Conservation (phyloP, 2,888 invertebrate genomes). For the Amphipoea lucens region DNA sequence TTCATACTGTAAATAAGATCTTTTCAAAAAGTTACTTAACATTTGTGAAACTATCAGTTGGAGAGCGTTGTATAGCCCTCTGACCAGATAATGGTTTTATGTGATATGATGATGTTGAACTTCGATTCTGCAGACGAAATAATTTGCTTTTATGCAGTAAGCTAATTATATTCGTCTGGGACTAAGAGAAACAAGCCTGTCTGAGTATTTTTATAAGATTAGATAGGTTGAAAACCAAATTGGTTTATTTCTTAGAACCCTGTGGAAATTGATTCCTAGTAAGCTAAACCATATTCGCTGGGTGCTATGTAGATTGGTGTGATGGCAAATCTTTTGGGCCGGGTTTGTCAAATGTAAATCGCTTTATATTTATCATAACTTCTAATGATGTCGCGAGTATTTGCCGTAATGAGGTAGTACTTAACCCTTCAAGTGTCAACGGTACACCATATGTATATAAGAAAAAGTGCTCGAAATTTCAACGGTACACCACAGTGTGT, state of each 20-base stretch:
- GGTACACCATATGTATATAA: no score
- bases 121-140: constrained; percentile 11
- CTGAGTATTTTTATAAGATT: constrained; percentile 38
- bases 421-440: no score
- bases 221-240: constrained; percentile 34
- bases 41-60: constrained; percentile 11
- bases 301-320: not conserved
- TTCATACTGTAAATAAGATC: constrained; percentile 20
- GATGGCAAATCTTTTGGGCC: not conserved
- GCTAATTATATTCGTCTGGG: constrained; percentile 20
- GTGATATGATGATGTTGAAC: constrained; percentile 26
- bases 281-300: constrained; percentile 29
- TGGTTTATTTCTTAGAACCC: constrained; percentile 24
- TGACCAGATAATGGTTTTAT: constrained; percentile 29
- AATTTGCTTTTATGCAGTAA: constrained; percentile 2
- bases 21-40: constrained; percentile 1
- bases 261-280: constrained; percentile 16
- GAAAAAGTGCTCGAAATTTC: no score
- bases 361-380: not conserved
- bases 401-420: not conserved
- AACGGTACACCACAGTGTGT: no score
- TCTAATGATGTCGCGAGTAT: not conserved
- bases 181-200: constrained; percentile 22
- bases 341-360: not conserved
- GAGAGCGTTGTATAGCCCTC: constrained; percentile 12